These are phyloP conservation scores for Fissipunctia ypsillon DNA, from an alignment of 2,888 invertebrate species.

Conservation along the genomic window DNA sequence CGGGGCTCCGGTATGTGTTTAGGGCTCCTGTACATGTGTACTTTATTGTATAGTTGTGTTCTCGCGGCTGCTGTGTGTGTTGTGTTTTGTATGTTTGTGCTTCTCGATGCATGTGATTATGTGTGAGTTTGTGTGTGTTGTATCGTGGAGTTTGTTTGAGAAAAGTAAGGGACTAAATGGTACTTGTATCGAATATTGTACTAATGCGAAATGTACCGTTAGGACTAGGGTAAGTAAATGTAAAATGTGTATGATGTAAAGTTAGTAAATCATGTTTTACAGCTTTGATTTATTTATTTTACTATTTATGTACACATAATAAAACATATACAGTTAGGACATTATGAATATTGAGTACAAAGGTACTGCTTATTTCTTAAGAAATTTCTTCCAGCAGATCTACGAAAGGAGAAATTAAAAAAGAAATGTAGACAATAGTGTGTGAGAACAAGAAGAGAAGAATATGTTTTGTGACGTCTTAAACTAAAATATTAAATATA, in stretches of 20 bases:
- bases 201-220: not conserved
- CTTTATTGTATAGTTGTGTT: slow-evolving; percentile 34
- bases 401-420: too few relatives aligned
- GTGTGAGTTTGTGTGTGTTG: not conserved
- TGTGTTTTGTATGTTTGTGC: slow-evolving; percentile 27
- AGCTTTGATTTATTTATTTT: too few relatives aligned
- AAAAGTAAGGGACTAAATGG: not conserved
- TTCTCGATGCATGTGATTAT: slow-evolving; percentile 23
- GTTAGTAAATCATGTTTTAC: not conserved
- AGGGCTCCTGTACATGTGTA: slow-evolving; percentile 39
- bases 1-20: slow-evolving; percentile 17
- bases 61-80: slow-evolving; percentile 20
- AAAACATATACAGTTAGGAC: too few relatives aligned
- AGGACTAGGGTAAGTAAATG: not conserved
- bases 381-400: too few relatives aligned
- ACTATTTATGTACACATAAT: too few relatives aligned
- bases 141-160: not conserved
- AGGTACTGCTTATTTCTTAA: too few relatives aligned
- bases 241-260: not conserved
- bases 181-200: not conserved
- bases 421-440: too few relatives aligned
- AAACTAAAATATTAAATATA: too few relatives aligned
- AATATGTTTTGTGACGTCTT: too few relatives aligned
- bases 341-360: too few relatives aligned
- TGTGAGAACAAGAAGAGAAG: too few relatives aligned